Conservation (phyloP, 1,140 invertebrate species). For the Drosophila willistoni region DNA sequence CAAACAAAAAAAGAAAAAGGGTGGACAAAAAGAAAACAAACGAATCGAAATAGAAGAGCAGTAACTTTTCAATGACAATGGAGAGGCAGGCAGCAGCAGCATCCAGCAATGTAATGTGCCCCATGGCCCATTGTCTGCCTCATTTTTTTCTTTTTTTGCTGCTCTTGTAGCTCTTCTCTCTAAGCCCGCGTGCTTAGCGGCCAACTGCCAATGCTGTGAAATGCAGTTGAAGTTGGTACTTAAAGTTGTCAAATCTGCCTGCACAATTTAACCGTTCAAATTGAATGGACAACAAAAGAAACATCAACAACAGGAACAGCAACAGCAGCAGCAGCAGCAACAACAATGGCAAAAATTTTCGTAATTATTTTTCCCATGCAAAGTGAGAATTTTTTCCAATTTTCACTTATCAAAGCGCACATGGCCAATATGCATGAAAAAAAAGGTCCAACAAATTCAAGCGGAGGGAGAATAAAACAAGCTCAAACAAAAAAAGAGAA, state of each 20-base stretch:
- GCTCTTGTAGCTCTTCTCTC: neutral
- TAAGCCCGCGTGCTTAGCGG: constrained; percentile 56
- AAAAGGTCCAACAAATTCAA: neutral
- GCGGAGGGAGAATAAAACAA: constrained; percentile 19
- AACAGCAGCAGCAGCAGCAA: constrained; percentile 16
- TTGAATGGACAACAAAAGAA: constrained; percentile 34
- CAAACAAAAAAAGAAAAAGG: constrained; percentile 22
- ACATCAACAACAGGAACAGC: constrained; percentile 20
- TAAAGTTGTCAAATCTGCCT: constrained; percentile 72
- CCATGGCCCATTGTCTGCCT: constrained; percentile 38
- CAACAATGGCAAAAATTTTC: constrained; percentile 67
- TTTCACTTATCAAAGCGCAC: constrained; percentile 81
- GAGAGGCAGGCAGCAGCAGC: constrained; percentile 15
- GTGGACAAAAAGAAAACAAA: constrained; percentile 23
- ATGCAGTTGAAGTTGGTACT: constrained; percentile 54
- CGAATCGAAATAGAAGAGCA: constrained; percentile 30
- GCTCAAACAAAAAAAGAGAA: neutral
- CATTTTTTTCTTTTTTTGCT: neutral
- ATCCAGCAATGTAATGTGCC: constrained; percentile 6
- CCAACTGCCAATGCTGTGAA: constrained; percentile 58
- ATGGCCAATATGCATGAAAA: constrained; percentile 74
- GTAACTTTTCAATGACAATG: constrained; percentile 63
- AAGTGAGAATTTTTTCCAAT: constrained; percentile 81
- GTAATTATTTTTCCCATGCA: constrained; percentile 80
- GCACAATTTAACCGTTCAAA: constrained; percentile 70